Evolutionary conservation across 1,140 invertebrate genomes (phyloP).

Genomic region (Drosophila burlai): DNA sequence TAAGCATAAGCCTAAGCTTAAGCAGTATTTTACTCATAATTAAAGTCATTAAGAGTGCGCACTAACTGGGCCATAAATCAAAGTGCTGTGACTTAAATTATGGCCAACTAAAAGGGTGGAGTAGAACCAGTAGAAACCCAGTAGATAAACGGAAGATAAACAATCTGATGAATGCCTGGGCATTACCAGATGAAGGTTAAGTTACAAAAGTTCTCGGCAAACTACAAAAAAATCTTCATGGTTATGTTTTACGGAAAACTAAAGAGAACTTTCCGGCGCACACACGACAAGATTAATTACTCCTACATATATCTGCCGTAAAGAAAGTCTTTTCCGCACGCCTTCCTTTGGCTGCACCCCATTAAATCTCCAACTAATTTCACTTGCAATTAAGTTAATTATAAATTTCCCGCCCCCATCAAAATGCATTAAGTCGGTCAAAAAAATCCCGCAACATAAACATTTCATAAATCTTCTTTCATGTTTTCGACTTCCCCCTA

Average conservation of each 20-base stretch:
- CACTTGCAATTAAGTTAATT: slow-evolving; percentile 82
- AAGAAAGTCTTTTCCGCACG: slow-evolving; percentile 57
- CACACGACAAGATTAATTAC: slow-evolving; percentile 37
- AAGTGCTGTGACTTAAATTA: slow-evolving; percentile 51
- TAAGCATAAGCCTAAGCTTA: slow-evolving; percentile 49
- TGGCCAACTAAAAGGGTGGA: slow-evolving; percentile 30
- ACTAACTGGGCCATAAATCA: slow-evolving; percentile 68
- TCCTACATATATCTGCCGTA: slow-evolving; percentile 3
- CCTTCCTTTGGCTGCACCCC: slow-evolving; percentile 58
- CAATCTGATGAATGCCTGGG: slow-evolving; percentile 26
- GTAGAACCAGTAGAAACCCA: slow-evolving; percentile 1
- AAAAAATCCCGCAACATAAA: slow-evolving; percentile 33
- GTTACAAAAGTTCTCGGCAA: slow-evolving; percentile 5
- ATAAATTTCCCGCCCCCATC: slow-evolving; percentile 67
- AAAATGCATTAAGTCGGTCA: slow-evolving; percentile 62
- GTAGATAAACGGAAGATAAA: slow-evolving; percentile 38
- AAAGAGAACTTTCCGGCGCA: slow-evolving; percentile 5
- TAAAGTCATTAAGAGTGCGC: slow-evolving; percentile 44
- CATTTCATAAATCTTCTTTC: slow-evolving; percentile 62
- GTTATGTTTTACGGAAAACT: slow-evolving; percentile 12
- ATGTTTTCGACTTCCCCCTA: slow-evolving; percentile 30
- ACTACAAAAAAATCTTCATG: slow-evolving; percentile 3
- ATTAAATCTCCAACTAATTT: slow-evolving; percentile 77
- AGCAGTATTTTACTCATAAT: slow-evolving; percentile 49
- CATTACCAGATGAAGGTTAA: slow-evolving; percentile 23